These are phyloP conservation scores for Cantharis nigra DNA, from an alignment of 2,888 invertebrate species.

Conservation along the genomic window DNA sequence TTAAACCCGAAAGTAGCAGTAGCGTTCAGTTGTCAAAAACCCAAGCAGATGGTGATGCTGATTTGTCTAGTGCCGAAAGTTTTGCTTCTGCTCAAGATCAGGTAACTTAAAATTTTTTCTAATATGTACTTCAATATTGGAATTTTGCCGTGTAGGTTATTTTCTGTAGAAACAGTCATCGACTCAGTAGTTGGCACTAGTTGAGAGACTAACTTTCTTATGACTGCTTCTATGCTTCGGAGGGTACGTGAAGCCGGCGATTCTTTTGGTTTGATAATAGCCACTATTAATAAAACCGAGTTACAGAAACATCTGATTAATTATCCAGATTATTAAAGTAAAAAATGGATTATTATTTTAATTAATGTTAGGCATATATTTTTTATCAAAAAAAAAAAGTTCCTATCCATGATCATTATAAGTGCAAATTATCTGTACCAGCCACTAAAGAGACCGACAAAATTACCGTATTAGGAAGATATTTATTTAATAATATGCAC, in stretches of 20 bases:
- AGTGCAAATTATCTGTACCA: not conserved
- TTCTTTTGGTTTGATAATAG: too few relatives aligned
- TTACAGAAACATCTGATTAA: not conserved
- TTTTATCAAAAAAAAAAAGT: not conserved
- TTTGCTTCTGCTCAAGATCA: slow-evolving; percentile 95
- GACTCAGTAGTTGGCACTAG: too few relatives aligned
- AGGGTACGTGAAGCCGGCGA: too few relatives aligned
- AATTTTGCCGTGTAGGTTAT: too few relatives aligned
- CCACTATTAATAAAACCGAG: too few relatives aligned
- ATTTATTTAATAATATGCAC: not conserved
- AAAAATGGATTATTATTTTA: too few relatives aligned
- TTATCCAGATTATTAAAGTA: too few relatives aligned
- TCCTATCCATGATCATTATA: not conserved
- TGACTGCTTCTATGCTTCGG: too few relatives aligned
- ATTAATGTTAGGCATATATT: too few relatives aligned
- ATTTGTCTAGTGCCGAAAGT: slow-evolving; percentile 90
- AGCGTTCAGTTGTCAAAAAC: slow-evolving; percentile 60
- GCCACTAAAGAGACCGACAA: not conserved
- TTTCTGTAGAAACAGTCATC: too few relatives aligned
- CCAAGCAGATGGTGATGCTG: slow-evolving; percentile 61
- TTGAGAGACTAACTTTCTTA: too few relatives aligned
- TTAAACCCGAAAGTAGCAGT: slow-evolving; percentile 75
- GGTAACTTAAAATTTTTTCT: slow-evolving; percentile 53
- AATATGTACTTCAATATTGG: not conserved
- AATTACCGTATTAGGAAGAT: not conserved